These are phyloP conservation scores for Plagiodera versicolora DNA, from an alignment of 2,888 invertebrate species.

Conservation along the genomic window DNA sequence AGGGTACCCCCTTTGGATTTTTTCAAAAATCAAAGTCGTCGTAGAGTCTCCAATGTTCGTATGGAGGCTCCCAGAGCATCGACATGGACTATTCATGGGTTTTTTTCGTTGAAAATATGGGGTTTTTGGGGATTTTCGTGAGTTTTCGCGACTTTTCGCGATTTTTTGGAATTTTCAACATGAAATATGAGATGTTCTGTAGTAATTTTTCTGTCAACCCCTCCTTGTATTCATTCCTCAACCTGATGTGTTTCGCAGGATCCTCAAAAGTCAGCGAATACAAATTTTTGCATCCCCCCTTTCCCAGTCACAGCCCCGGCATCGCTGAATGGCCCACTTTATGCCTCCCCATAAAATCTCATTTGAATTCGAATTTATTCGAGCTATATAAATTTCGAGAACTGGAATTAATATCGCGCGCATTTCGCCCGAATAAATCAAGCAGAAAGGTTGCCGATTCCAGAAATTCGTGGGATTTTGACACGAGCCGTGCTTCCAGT, in stretches of 20 bases:
- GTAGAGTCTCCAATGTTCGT: too few species aligned
- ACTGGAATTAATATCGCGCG: background rate
- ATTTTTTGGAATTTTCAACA: too few species aligned
- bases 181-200: too few species aligned
- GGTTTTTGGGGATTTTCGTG: too few species aligned
- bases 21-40: too few species aligned
- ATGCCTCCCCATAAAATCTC: background rate
- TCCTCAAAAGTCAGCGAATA: background rate
- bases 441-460: background rate
- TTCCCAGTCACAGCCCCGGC: background rate
- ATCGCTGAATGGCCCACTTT: background rate
- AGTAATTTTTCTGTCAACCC: too few species aligned
- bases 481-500: conserved; percentile 15
- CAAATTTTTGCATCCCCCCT: background rate
- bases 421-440: background rate
- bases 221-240: background rate
- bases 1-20: too few species aligned
- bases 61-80: too few species aligned
- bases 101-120: too few species aligned
- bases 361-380: conserved; percentile 1
- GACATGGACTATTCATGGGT: too few species aligned
- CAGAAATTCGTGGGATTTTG: conserved; percentile 11
- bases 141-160: too few species aligned
- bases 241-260: background rate
- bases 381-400: background rate